These are phyloP conservation scores for Monoplex corrugatus DNA, from an alignment of 2,888 invertebrate species.

Conservation along the genomic window DNA sequence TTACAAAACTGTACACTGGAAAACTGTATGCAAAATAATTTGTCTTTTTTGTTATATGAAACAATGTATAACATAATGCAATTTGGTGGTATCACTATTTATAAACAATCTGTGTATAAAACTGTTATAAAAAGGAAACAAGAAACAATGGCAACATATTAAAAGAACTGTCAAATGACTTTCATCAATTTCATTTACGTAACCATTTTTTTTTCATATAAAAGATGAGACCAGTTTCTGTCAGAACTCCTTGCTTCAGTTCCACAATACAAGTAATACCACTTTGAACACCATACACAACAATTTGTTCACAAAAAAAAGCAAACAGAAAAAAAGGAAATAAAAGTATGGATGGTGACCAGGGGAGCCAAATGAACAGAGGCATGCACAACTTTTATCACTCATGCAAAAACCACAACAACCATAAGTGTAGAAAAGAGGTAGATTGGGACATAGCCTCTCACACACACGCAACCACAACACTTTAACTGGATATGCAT, in stretches of 20 bases:
- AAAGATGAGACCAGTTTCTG: too few relatives aligned
- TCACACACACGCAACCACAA: background rate
- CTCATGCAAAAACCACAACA: slow-evolving; percentile 3
- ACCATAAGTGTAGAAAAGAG: background rate
- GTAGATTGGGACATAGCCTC: slow-evolving; percentile 8
- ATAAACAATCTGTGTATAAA: background rate
- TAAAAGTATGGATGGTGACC: too few relatives aligned
- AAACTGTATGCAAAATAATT: background rate
- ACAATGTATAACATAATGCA: background rate
- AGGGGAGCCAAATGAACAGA: background rate
- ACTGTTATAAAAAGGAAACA: too few relatives aligned
- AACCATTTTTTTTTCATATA: too few relatives aligned
- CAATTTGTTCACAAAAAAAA: background rate
- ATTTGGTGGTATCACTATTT: background rate
- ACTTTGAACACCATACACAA: background rate
- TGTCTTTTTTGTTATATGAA: background rate
- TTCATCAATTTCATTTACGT: background rate
- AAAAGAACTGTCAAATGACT: too few relatives aligned
- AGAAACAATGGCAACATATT: too few relatives aligned
- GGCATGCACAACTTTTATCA: background rate
- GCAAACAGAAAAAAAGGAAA: background rate
- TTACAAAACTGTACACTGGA: background rate
- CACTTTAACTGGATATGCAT: background rate
- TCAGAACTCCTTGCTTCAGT: background rate
- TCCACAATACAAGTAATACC: background rate